Evolutionary conservation across 2,888 invertebrate genomes (phyloP), one percentile per base, ranked within the genome.

Genomic region (Ypsolopha sequella): DNA sequence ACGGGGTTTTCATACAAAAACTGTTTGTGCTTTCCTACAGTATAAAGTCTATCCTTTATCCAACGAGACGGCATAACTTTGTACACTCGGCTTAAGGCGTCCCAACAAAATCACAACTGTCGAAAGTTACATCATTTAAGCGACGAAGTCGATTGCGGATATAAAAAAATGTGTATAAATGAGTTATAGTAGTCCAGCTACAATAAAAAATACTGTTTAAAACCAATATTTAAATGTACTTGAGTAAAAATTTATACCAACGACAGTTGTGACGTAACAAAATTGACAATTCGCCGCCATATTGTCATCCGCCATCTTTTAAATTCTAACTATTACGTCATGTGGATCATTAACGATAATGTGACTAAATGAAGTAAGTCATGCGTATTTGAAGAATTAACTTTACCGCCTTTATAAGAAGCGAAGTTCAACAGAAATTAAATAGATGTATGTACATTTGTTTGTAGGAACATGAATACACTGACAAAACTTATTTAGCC

Each of bases 1-100:
- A 24, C 24, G 24, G 24, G 24, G 24, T 24, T 24, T 24, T 24
- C 24, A 24, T 24, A 24, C 24, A 24, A 24, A 24, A 24, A 24
- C 24, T 24, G 51, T 64, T 74, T 73, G 75, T 73, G 75, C 74
- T 6, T 35, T 35, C 34, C 46, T 45, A 34, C 45, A 46, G 10
- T 68, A 69, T n/a, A 72, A 73, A 76, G 75, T 76, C 76, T 76
- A 69, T 69, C 63, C 57, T 62, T 66, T 66, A 56, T 63, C 57
- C 58, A 60, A 62, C 58, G 60, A 59, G 63, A 59, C 60, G 62
- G 58, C 60, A 64, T 64, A 62, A 41, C 54, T 56, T 62, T 62
- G 61, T 60, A 63, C 51, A 57, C 54, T 53, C 55, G 54, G 52
- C 52, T 55, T 55, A 53, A 41, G 47, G 44, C 46, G 46, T 35